Conservation (phyloP, 1,140 invertebrate genomes). For the Zaprionus vittiger region DNA sequence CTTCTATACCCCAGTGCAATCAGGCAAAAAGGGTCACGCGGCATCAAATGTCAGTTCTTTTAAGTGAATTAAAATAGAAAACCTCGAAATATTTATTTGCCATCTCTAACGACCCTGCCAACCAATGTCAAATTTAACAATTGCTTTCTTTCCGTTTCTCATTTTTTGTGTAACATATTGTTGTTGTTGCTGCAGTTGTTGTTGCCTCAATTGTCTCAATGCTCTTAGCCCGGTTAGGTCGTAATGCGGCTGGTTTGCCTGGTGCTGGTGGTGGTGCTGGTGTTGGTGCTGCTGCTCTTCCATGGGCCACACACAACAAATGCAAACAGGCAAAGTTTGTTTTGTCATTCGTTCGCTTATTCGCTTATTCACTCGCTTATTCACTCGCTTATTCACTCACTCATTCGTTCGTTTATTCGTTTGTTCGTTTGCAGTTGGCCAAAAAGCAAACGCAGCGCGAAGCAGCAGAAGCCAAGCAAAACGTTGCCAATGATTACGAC, state of each 20-base stretch:
- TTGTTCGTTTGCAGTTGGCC: slow-evolving; percentile 55
- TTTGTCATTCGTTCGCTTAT: slow-evolving; percentile 47
- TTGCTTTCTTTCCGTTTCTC: slow-evolving; percentile 4
- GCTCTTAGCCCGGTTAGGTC: slow-evolving; percentile 9
- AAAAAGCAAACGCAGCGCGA: slow-evolving; percentile 60
- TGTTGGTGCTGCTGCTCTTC: slow-evolving; percentile 19
- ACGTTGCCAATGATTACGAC: slow-evolving; percentile 75
- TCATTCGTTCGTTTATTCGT: slow-evolving; percentile 24
- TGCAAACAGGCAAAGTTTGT: slow-evolving; percentile 65
- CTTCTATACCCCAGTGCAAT: slow-evolving; percentile 22
- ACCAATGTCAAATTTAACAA: slow-evolving; percentile 33
- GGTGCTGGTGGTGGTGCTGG: slow-evolving; percentile 24
- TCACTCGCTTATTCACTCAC: slow-evolving; percentile 40
- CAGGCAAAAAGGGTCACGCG: slow-evolving; percentile 19
- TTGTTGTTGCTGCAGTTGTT: slow-evolving; percentile 12
- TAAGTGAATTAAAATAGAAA: slow-evolving; percentile 15
- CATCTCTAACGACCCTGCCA: slow-evolving; percentile 19
- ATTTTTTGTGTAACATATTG: slow-evolving; percentile 10
- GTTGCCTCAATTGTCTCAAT: slow-evolving; percentile 8
- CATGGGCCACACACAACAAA: slow-evolving; percentile 49
- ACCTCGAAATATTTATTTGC: slow-evolving; percentile 32
- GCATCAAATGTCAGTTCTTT: slow-evolving; percentile 22
- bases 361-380: slow-evolving; percentile 13
- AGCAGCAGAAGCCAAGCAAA: slow-evolving; percentile 59
- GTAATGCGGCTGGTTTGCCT: slow-evolving; percentile 29